Percentiles rank a stretch among this genome's conserved stretches.
phyloP scores from a whole-genome alignment of 1,140 invertebrate species.

The Hylyphantes graminicola region DNA sequence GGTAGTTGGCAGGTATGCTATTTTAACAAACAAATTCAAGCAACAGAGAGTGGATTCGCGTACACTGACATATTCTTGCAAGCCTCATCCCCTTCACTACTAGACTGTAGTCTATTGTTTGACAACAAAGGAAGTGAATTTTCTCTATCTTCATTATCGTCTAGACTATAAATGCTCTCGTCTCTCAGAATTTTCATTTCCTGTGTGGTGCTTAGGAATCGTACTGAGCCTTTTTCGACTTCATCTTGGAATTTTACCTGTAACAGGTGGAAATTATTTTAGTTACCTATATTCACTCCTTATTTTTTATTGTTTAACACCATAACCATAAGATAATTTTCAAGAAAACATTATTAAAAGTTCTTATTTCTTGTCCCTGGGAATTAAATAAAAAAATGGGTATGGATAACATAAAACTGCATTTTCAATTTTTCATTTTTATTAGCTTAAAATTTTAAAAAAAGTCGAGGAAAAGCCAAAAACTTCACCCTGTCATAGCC shows the following conservation, averaged over 20 bases:
- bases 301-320: too few relatives aligned
- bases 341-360: too few relatives aligned
- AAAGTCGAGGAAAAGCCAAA: too few relatives aligned
- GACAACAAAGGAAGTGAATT: slow-evolving; percentile 17
- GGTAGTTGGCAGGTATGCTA: neutral
- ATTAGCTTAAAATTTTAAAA: too few relatives aligned
- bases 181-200: neutral
- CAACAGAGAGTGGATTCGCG: slow-evolving; percentile 30
- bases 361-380: too few relatives aligned
- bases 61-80: slow-evolving; percentile 25
- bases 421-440: too few relatives aligned
- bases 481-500: too few relatives aligned
- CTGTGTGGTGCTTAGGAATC: neutral
- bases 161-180: neutral
- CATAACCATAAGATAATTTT: too few relatives aligned
- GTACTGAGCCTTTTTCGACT: neutral
- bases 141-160: slow-evolving; percentile 18
- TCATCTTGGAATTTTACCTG: neutral
- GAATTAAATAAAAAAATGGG: too few relatives aligned
- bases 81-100: neutral
- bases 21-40: slow-evolving; percentile 6
- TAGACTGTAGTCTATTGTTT: neutral
- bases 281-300: too few relatives aligned
- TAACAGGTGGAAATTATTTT: too few relatives aligned
- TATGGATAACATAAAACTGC: too few relatives aligned